Base-by-base conservation (phyloP, 2,888 invertebrate genomes). In the Rhagonycha fulva region DNA sequence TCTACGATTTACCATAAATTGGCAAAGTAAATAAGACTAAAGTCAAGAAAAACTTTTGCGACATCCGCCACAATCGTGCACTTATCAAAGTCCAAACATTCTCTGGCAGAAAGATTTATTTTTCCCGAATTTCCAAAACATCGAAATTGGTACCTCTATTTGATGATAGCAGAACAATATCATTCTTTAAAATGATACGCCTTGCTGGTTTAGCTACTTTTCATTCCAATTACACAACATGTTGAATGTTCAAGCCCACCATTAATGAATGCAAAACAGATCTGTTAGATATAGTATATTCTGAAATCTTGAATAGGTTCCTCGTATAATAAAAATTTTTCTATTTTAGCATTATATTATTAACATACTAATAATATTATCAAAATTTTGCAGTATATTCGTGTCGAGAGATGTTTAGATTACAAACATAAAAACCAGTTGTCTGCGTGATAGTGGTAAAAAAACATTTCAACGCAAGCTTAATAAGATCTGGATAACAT, bases 401-500 rank as follows among this genome's bases (percentile, higher is more conserved):
- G 63, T 66, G 63, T 66, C 63, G 63, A 66, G n/a, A 26, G 63
- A 66, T 66, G 63, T 66, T 66, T 66, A 23, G 63, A 66, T 66
- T 66, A 66, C 23, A 62, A 66, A 26, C 23, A 66, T 66, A 26
- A 66, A 66, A 66, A 66, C 63, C 63, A 66, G 63, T 66, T 66
- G 63, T 66, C 63, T 66, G 63, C 63, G 63, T 66, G 63, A 66
- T 66, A 24, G 63, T 66, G 63, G 63, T 66, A 66, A 66, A 66
- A 62, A 66, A 66, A 66, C 63, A 66, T 66, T 79, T 68, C 32
- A 77, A 66, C 63, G 63, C 63, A 66, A 66, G 63, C 63, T 78
- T 79, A 77, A 80, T 78, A 77, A 76, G 78, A 80, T 80, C 79
- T 76, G 63, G 79, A 78, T 80, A 80, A 68, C 71, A 60, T 70